Percentiles rank a stretch among this genome's conserved stretches.
phyloP scores from a whole-genome alignment of 2,113 vertebrate species.

The Neodon shergylaensis region DNA sequence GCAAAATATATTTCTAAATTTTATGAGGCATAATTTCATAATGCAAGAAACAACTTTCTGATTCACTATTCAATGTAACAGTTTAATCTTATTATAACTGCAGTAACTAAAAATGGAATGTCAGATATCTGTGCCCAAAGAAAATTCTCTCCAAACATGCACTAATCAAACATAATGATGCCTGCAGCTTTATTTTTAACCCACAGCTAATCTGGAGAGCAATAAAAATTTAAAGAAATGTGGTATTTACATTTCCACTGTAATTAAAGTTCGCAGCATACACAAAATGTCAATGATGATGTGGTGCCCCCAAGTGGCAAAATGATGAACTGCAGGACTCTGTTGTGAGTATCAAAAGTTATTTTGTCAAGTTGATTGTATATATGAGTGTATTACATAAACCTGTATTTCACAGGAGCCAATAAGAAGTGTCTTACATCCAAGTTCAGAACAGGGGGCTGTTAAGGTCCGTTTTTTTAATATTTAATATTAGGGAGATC shows the following conservation, averaged over 20 bases:
- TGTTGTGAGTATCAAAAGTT: background rate
- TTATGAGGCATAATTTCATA: constrained; percentile 29
- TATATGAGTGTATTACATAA: background rate
- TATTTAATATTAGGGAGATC: background rate
- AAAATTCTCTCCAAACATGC: constrained; percentile 32
- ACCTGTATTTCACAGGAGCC: background rate
- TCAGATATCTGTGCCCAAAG: constrained; percentile 11
- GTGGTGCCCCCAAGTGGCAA: constrained; percentile 78
- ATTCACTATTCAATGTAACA: constrained; percentile 51
- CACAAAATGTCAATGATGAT: constrained; percentile 37
- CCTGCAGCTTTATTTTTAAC: constrained; percentile 28
- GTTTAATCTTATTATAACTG: constrained; percentile 22
- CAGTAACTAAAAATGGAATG: constrained; percentile 41
- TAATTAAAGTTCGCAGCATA: background rate
- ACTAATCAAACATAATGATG: constrained; percentile 36
- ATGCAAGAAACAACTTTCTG: background rate
- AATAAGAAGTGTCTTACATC: background rate
- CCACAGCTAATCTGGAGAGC: background rate
- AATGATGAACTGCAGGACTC: constrained; percentile 58
- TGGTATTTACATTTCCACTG: rapidly evolving
- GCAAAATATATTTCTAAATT: constrained; percentile 42
- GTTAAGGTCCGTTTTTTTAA: background rate
- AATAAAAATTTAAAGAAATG: constrained; percentile 50
- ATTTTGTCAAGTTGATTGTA: background rate
- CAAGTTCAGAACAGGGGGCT: rapidly evolving